A percentile compares a stretch with the other conserved stretches of the same genome.
These are phyloP conservation scores for Drosophila mercatorum DNA, from an alignment of 2,888 invertebrate species.

Conservation along the genomic window DNA sequence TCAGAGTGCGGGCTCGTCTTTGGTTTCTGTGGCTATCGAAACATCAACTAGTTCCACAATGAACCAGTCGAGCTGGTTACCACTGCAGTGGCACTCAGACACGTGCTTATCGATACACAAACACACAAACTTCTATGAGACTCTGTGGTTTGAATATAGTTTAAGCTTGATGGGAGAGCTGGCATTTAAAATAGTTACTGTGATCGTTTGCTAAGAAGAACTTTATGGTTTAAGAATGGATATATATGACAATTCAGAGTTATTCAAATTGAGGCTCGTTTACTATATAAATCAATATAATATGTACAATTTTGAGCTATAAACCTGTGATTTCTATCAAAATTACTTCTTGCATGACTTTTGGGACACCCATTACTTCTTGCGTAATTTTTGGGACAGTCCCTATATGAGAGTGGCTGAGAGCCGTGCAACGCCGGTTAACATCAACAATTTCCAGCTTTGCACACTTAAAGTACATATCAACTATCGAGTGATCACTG, in stretches of 20 bases:
- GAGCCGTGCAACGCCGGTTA: no score
- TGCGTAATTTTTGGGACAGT: no score
- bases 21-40: conserved; percentile 35
- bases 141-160: background rate
- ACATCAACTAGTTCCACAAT: conserved; percentile 26
- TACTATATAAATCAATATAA: no score
- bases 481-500: background rate
- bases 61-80: conserved; percentile 46
- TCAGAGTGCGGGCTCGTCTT: conserved; percentile 57
- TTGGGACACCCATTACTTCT: no score
- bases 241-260: no score
- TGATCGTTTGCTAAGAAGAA: background rate
- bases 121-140: background rate
- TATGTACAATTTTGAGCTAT: no score
- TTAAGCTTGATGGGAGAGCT: background rate
- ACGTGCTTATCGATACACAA: conserved; percentile 52
- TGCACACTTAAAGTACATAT: background rate
- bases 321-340: no score
- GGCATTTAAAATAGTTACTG: background rate
- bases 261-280: no score
- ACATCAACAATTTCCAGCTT: no score
- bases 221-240: no score
- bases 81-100: conserved; percentile 42
- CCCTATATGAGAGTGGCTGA: no score
- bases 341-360: no score